phyloP scores from a whole-genome alignment of 1,140 invertebrate species.

The Diorhabda elongata region DNA sequence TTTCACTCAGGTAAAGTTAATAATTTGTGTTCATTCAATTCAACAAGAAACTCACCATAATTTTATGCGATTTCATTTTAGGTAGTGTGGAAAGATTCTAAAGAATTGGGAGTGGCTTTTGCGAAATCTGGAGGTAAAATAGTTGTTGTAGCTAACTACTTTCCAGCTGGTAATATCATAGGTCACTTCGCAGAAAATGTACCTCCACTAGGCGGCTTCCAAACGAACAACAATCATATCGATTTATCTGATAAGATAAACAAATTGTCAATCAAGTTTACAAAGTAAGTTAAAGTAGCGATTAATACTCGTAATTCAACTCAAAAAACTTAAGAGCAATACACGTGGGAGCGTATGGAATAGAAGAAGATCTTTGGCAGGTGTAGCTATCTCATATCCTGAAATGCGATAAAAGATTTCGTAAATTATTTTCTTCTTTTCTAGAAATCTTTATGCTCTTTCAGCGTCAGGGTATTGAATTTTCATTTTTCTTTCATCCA shows the following conservation, averaged over 20 bases:
- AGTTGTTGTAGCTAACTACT: conserved; percentile 66
- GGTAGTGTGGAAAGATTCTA: conserved; percentile 60
- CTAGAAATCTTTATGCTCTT: too few relatives aligned
- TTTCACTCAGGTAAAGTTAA: conserved; percentile 51
- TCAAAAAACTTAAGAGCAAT: too few relatives aligned
- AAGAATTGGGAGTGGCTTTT: conserved; percentile 59
- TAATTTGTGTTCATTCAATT: too few relatives aligned
- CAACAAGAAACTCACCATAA: not conserved
- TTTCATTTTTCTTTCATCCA: too few relatives aligned
- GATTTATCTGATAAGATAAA: conserved; percentile 14
- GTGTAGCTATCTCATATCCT: too few relatives aligned
- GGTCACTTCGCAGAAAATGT: conserved; percentile 61
- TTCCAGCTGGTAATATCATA: conserved; percentile 63
- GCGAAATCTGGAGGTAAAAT: conserved; percentile 53
- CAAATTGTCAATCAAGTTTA: conserved; percentile 8
- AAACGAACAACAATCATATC: conserved; percentile 24
- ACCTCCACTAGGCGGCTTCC: conserved; percentile 33
- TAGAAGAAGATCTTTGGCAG: too few relatives aligned
- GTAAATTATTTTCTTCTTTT: too few relatives aligned
- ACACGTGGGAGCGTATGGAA: too few relatives aligned
- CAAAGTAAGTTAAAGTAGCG: not conserved
- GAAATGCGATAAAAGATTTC: too few relatives aligned
- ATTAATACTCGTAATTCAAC: too few relatives aligned
- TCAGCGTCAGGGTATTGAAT: too few relatives aligned
- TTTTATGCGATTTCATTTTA: not conserved